phyloP scores from a whole-genome alignment of 2,888 invertebrate species.

The Caenorhabditis imperialis region DNA sequence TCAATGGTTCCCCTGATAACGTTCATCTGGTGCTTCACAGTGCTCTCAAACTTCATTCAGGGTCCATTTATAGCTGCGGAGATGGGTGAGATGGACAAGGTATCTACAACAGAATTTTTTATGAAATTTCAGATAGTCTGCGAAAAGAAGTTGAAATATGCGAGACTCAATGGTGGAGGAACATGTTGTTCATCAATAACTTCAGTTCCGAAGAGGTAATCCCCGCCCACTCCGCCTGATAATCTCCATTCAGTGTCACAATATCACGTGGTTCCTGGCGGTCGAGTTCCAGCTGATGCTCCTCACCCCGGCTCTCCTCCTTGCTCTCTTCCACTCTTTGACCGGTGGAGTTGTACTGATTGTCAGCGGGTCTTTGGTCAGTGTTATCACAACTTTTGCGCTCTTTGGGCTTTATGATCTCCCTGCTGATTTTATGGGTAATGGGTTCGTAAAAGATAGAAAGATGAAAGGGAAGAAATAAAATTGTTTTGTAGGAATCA shows the following conservation, averaged over 20 bases:
- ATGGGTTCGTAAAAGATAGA: constrained; percentile 8
- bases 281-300: constrained; percentile 52
- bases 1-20: constrained; percentile 48
- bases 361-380: constrained; percentile 8
- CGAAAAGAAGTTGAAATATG: constrained; percentile 44
- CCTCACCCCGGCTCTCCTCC: constrained; percentile 37
- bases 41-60: constrained; percentile 30
- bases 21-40: constrained; percentile 53
- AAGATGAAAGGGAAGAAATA: too few relatives aligned
- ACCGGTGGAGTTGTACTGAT: constrained; percentile 23
- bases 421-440: constrained; percentile 18
- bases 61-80: constrained; percentile 46
- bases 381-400: constrained; percentile 7
- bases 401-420: constrained; percentile 17
- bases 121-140: constrained; percentile 20
- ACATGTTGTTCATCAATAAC: constrained; percentile 68
- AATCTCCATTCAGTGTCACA: constrained; percentile 52
- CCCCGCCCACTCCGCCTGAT: not conserved
- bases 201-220: constrained; percentile 18
- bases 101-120: not conserved
- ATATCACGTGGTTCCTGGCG: constrained; percentile 55
- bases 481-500: constrained; percentile 30
- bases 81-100: constrained; percentile 9
- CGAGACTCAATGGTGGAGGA: constrained; percentile 58
- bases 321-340: constrained; percentile 35